Evolutionary conservation across 2,113 vertebrate species (phyloP).

Genomic region (Triplophysa tibetana): DNA sequence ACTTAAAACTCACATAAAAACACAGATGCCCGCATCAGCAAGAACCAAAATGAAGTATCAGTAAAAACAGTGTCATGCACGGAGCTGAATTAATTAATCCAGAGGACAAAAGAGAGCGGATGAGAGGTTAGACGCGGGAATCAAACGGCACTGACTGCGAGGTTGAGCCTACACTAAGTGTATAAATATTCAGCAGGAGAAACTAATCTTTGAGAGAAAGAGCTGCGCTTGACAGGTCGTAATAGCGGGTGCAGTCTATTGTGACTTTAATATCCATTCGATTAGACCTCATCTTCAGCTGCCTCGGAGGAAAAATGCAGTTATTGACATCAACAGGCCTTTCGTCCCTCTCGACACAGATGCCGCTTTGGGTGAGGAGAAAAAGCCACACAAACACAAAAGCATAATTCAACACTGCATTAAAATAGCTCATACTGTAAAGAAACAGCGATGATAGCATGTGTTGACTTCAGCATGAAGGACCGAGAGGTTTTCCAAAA

Average conservation of each 20-base stretch:
- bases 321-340: conserved; percentile 67
- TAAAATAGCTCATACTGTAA: conserved; percentile 43
- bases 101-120: background rate
- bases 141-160: conserved; percentile 22
- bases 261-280: conserved; percentile 75
- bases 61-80: background rate
- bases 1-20: background rate
- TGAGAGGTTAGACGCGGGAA: conserved; percentile 45
- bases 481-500: background rate
- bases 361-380: conserved; percentile 19
- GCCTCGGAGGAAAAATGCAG: conserved; percentile 67
- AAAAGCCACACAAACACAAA: conserved; percentile 7
- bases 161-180: conserved; percentile 58
- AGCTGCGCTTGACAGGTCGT: conserved; percentile 69
- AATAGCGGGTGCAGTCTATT: conserved; percentile 74
- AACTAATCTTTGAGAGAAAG: conserved; percentile 69
- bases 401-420: conserved; percentile 37
- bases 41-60: background rate
- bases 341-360: conserved; percentile 50
- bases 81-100: background rate
- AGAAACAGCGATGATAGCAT: background rate
- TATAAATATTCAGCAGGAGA: conserved; percentile 74
- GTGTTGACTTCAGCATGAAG: background rate
- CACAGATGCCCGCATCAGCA: background rate
- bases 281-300: conserved; percentile 72